Evolutionary conservation across 37 sponge, comb jelly and placozoan species (phyloP).

Genomic region (Chondrilla cf. caribensis): DNA sequence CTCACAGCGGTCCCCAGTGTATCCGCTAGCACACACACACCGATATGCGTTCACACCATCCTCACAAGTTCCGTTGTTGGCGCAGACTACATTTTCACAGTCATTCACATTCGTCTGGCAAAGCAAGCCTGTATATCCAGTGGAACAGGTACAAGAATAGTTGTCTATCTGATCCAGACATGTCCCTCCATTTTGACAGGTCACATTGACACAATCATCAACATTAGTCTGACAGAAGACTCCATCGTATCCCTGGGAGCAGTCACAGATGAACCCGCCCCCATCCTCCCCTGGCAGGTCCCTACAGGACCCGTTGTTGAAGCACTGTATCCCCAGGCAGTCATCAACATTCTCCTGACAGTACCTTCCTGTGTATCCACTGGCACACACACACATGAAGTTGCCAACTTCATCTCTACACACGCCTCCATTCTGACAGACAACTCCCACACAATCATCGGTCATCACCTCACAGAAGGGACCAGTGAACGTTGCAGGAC

Average conservation of each 20-base stretch:
- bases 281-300: not conserved
- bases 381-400: conserved; percentile 44
- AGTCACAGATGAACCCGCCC: conserved; percentile 8
- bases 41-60: not conserved
- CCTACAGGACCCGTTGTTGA: not conserved
- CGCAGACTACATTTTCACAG: not conserved
- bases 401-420: not conserved
- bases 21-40: conserved; percentile 15
- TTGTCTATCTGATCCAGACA: conserved; percentile 21
- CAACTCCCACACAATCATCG: not conserved
- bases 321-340: not conserved
- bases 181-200: conserved; percentile 52
- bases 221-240: conserved; percentile 37
- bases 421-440: not conserved
- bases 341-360: conserved; percentile 34
- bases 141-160: conserved; percentile 5
- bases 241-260: not conserved
- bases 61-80: conserved; percentile 22
- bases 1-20: conserved; percentile 26
- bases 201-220: conserved; percentile 42
- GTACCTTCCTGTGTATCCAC: conserved; percentile 40
- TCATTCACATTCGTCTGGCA: conserved; percentile 6
- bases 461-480: conserved; percentile 2
- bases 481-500: conserved; percentile 18
- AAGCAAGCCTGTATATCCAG: not conserved